Percentiles rank a stretch among this genome's conserved stretches.
Conservation (phyloP, 2,888 invertebrate genomes). For the Archips xylosteana region DNA sequence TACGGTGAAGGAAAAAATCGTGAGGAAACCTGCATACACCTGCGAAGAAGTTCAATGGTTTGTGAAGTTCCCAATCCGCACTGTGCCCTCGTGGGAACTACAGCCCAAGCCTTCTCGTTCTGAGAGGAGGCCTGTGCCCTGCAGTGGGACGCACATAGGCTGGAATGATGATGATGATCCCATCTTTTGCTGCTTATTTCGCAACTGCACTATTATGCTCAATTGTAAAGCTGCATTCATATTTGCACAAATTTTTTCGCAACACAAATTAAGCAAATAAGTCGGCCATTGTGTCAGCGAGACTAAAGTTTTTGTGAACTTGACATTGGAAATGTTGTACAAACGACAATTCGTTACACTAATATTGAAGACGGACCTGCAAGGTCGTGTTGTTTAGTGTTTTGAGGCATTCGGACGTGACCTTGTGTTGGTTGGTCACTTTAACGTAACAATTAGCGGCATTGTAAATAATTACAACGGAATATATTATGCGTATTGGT, state of each 20-base stretch:
- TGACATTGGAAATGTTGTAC: constrained; percentile 28
- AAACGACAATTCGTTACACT: constrained; percentile 5
- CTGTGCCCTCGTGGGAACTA: too few relatives aligned
- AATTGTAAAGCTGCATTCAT: not conserved
- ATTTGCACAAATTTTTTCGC: constrained; percentile 1
- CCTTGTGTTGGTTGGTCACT: not conserved
- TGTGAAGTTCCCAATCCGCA: too few relatives aligned
- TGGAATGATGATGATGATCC: too few relatives aligned
- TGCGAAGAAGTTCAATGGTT: too few relatives aligned
- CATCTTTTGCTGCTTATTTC: too few relatives aligned
- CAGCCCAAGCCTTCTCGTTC: too few relatives aligned
- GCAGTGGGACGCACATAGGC: too few relatives aligned
- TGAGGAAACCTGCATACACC: too few relatives aligned
- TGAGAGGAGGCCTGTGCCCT: too few relatives aligned
- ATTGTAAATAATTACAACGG: too few relatives aligned
- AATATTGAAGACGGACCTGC: not conserved
- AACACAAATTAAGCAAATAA: constrained; percentile 28
- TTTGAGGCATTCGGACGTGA: not conserved
- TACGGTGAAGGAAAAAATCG: too few relatives aligned
- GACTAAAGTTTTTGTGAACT: constrained; percentile 22
- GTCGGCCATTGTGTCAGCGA: not conserved
- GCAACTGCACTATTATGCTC: not conserved
- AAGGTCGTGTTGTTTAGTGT: constrained; percentile 12
- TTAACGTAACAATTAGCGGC: not conserved
- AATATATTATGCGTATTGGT: too few relatives aligned